A percentile compares a stretch with the other conserved stretches of the same genome.
These are phyloP conservation scores for Gisinianus flammeolus DNA, from an alignment of 2,888 invertebrate genomes.

Conservation along the genomic window DNA sequence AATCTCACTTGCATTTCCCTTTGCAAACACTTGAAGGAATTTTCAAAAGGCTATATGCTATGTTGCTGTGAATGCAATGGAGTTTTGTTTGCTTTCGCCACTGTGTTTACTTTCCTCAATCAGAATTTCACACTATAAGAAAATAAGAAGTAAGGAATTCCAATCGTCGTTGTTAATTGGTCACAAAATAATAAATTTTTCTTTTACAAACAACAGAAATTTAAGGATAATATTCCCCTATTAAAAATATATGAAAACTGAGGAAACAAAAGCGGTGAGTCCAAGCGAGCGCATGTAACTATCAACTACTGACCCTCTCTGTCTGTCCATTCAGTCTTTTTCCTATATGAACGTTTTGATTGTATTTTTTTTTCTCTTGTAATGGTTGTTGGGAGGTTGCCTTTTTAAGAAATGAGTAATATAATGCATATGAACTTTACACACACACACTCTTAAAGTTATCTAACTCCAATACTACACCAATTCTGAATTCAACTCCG, in stretches of 20 bases:
- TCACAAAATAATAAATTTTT: too few relatives aligned
- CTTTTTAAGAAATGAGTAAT: constrained; percentile 27
- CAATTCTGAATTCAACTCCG: neutral
- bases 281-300: neutral
- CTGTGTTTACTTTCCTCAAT: too few relatives aligned
- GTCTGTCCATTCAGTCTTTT: neutral
- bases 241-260: too few relatives aligned
- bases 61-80: too few relatives aligned
- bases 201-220: neutral
- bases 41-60: too few relatives aligned
- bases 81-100: too few relatives aligned
- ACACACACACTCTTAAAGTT: neutral
- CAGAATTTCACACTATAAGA: too few relatives aligned
- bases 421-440: neutral
- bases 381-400: neutral
- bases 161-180: too few relatives aligned
- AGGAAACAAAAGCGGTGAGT: neutral
- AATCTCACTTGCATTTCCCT: too few relatives aligned
- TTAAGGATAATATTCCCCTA: neutral
- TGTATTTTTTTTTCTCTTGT: neutral
- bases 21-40: too few relatives aligned
- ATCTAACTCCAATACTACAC: neutral
- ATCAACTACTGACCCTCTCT: constrained; percentile 32
- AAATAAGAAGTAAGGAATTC: too few relatives aligned
- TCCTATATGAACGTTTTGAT: constrained; percentile 9